Base-by-base conservation (phyloP, 2,888 invertebrate species). In the Saturnia japonica region DNA sequence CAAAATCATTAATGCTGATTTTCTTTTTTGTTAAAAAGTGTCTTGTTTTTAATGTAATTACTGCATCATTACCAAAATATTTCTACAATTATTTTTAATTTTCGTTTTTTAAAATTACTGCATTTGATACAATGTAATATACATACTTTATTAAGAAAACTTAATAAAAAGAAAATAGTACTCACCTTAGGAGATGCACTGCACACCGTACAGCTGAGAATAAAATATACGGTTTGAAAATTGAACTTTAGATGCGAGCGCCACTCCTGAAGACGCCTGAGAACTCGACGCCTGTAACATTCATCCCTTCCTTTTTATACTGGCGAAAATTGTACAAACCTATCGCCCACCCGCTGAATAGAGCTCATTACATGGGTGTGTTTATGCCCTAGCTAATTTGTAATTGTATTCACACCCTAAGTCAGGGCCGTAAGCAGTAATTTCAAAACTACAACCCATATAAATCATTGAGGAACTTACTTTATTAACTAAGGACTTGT, bases 261-360 rank as follows among this genome's bases (percentile, higher is more conserved):
- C 87, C 86, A 76, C 81, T 77, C 69, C 73, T 73, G 79, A 80
- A 75, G 89, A 83, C 88, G 84, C 85, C 82, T 70, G 73, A 70
- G 73, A 75, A 82, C 81, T 82, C 84, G 85, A 85, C 85, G 80
- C 70, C 68, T 69, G 70, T 71, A 76, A 72, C 77, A 69, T 68
- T 70, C 71, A 69, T 22, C 62, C 42, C 68, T 64, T 81, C 79
- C 81, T 88, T 91, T 92, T 84, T 93, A 93, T 93, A 93, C 85
- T 79, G 80, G 74, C 78, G 80, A 85, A 90, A 92, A 91, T 91
- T 90, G 85, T 83, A 85, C 79, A 80, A 78, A 72, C 75, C 74
- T 79, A 88, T 89, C 87, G 85, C 84, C 91, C 90, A 85, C 93
- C 93, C 90, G 92, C 90, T 92, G 93, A 91, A 91, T 91, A 85